phyloP scores from a whole-genome alignment of 2,797 vertebrate genomes.

The Sebastes taczanowskii region DNA sequence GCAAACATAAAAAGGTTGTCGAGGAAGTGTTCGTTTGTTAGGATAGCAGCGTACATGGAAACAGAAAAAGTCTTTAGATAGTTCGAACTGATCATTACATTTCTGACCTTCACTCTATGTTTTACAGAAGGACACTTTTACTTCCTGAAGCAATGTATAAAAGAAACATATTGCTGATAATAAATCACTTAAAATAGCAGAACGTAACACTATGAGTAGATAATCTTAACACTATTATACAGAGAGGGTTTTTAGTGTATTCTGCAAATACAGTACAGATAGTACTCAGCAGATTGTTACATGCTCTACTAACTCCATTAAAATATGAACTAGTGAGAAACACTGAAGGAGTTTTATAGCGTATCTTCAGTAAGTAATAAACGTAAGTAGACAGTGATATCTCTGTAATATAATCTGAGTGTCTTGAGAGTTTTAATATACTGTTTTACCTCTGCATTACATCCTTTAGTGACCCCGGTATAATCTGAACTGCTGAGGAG shows the following conservation, averaged over 20 bases:
- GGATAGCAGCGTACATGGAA: not conserved
- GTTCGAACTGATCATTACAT: not conserved
- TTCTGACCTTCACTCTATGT: not conserved
- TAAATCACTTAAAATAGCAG: not conserved
- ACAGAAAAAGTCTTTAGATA: not conserved
- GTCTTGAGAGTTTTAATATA: not conserved
- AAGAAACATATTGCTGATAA: not conserved
- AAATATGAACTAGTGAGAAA: not conserved
- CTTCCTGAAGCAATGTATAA: not conserved
- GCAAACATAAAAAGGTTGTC: not conserved
- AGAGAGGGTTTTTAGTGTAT: not conserved
- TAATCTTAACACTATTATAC: not conserved
- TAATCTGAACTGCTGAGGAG: constrained; percentile 95
- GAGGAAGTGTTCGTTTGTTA: not conserved
- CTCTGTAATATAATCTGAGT: not conserved
- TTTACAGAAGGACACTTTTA: not conserved
- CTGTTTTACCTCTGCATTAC: constrained; percentile 77
- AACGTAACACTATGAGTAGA: not conserved
- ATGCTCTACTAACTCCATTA: not conserved
- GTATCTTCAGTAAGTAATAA: not conserved
- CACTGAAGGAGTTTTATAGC: not conserved
- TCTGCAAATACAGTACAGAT: not conserved
- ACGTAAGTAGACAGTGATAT: not conserved
- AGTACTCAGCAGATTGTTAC: not conserved
- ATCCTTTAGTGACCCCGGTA: constrained; percentile 94